Evolutionary conservation across 1,140 invertebrate species (phyloP).

Genomic region (Drosophila neocordata): DNA sequence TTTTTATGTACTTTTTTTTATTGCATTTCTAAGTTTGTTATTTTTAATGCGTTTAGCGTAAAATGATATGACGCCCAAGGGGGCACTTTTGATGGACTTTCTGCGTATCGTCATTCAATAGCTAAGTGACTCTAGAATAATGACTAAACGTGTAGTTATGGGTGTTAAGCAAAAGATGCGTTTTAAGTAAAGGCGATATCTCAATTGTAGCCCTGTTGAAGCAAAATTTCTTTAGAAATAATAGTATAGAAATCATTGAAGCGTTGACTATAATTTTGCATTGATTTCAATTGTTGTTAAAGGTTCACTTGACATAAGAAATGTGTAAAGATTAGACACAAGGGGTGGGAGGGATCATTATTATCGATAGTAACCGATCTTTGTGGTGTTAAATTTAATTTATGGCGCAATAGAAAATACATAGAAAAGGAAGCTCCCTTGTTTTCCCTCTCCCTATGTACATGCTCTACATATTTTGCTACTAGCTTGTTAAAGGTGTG

Average conservation of each 20-base stretch:
- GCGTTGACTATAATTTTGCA: conserved; percentile 37
- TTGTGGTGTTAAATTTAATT: conserved; percentile 77
- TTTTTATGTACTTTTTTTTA: conserved; percentile 16
- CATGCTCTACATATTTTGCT: conserved; percentile 77
- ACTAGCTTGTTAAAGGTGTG: conserved; percentile 50
- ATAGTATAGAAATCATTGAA: conserved; percentile 18
- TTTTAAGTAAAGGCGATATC: conserved; percentile 15
- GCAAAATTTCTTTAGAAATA: background rate
- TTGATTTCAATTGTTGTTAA: conserved; percentile 24
- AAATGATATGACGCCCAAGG: conserved; percentile 38
- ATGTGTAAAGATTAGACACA: conserved; percentile 13
- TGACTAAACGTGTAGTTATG: conserved; percentile 17
- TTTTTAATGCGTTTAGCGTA: conserved; percentile 31
- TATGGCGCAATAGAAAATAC: conserved; percentile 65
- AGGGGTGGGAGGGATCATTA: background rate
- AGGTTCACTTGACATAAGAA: conserved; percentile 60
- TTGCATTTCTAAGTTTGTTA: conserved; percentile 9
- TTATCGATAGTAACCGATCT: conserved; percentile 59
- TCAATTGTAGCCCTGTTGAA: background rate
- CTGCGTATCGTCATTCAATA: conserved; percentile 22
- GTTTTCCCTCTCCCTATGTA: background rate
- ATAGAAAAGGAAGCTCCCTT: conserved; percentile 27
- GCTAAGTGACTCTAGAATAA: conserved; percentile 11
- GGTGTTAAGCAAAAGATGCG: background rate
- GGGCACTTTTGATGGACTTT: conserved; percentile 52